Conservation (phyloP, 2,113 vertebrate genomes). For the human region GRCh38 chr4:83770001-83770500, state of each 20-base stretch:
- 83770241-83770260: not conserved
- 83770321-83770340: not conserved
- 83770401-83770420: not conserved
- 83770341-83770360: not conserved
- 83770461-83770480: not conserved
- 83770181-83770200: not conserved
- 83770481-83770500: not conserved
- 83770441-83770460: not conserved
- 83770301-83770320: not conserved
- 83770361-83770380: not conserved
- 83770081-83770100: not conserved
- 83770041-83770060: not conserved
- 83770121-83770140: not conserved
- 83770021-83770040: not conserved
- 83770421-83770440: not conserved
- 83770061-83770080: not conserved
- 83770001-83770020: not conserved
- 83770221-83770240: not conserved
- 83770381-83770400: constrained; percentile 11
- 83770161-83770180: not conserved
- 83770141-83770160: not conserved
- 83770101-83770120: not conserved
- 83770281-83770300: not conserved
- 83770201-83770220: not conserved
- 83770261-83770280: not conserved